Conservation (phyloP, 2,113 vertebrate species). For the Corythornis madagascariensis region DNA sequence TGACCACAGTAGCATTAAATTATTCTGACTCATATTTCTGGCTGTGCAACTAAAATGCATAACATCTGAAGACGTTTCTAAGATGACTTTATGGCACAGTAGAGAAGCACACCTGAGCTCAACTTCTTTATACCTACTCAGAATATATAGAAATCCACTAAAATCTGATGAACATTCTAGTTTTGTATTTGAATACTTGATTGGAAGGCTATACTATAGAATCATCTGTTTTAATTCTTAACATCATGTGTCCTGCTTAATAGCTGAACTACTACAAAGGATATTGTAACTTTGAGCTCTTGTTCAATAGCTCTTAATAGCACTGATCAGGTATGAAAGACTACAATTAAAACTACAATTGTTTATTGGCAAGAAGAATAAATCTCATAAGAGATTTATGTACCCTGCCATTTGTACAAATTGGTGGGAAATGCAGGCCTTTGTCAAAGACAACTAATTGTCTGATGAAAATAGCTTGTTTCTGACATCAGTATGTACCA, state of each 20-base stretch:
- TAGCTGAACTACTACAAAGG: not conserved
- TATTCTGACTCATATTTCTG: constrained; percentile 53
- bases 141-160: not conserved
- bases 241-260: not conserved
- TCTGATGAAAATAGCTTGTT: constrained; percentile 81
- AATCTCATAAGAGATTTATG: constrained; percentile 62
- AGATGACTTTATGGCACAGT: constrained; percentile 8
- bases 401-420: constrained; percentile 80
- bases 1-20: constrained; percentile 55
- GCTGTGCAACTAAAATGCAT: not conserved
- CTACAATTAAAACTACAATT: constrained; percentile 67
- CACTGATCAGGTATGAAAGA: constrained; percentile 17
- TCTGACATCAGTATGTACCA: constrained; percentile 76
- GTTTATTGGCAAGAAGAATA: constrained; percentile 64
- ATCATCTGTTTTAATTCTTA: not conserved
- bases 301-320: constrained; percentile 14
- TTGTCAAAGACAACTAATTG: constrained; percentile 83
- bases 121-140: not conserved
- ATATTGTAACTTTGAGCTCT: constrained; percentile 31
- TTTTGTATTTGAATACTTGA: constrained; percentile 11
- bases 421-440: constrained; percentile 78
- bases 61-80: constrained; percentile 25
- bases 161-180: not conserved
- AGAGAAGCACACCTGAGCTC: constrained; percentile 33
- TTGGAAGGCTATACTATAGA: not conserved